phyloP scores from a whole-genome alignment of 2,888 invertebrate species.

The Dicyrtomina minuta region DNA sequence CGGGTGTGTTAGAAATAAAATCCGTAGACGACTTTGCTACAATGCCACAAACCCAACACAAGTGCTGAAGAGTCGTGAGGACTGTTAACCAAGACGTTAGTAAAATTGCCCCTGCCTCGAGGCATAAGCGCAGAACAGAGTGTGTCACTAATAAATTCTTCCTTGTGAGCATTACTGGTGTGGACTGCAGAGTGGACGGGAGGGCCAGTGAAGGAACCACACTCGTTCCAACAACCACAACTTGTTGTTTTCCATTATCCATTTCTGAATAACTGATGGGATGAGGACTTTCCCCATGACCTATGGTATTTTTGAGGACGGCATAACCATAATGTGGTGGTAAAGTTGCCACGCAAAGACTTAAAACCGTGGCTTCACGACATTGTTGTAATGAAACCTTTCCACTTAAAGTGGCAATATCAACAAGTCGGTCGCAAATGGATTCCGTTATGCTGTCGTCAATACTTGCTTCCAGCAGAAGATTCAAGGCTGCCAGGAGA shows the following conservation, averaged over 20 bases:
- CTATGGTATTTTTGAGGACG: slow-evolving; percentile 64
- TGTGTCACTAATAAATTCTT: slow-evolving; percentile 97
- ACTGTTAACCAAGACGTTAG: slow-evolving; percentile 95
- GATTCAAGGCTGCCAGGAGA: slow-evolving; percentile 83
- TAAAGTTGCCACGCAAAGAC: slow-evolving; percentile 92
- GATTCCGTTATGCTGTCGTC: slow-evolving; percentile 91
- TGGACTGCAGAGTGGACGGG: slow-evolving; percentile 48
- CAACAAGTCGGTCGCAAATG: slow-evolving; percentile 87
- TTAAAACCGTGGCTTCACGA: slow-evolving; percentile 90
- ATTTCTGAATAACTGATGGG: slow-evolving; percentile 62
- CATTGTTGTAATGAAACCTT: slow-evolving; percentile 73
- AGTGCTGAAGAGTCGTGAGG: slow-evolving; percentile 85
- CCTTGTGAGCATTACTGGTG: slow-evolving; percentile 92
- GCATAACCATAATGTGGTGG: slow-evolving; percentile 93
- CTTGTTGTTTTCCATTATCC: slow-evolving; percentile 81
- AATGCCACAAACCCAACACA: slow-evolving; percentile 53
- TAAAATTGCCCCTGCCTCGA: slow-evolving; percentile 86
- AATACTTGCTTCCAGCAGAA: slow-evolving; percentile 90
- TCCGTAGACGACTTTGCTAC: slow-evolving; percentile 51
- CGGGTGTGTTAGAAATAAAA: slow-evolving; percentile 42
- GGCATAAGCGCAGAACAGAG: slow-evolving; percentile 82
- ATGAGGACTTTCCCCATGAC: slow-evolving; percentile 55
- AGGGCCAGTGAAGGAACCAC: slow-evolving; percentile 51
- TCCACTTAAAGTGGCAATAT: slow-evolving; percentile 85
- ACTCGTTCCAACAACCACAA: slow-evolving; percentile 90